Conservation (phyloP, 2,888 invertebrate species). For the Napeogenes sylphis region DNA sequence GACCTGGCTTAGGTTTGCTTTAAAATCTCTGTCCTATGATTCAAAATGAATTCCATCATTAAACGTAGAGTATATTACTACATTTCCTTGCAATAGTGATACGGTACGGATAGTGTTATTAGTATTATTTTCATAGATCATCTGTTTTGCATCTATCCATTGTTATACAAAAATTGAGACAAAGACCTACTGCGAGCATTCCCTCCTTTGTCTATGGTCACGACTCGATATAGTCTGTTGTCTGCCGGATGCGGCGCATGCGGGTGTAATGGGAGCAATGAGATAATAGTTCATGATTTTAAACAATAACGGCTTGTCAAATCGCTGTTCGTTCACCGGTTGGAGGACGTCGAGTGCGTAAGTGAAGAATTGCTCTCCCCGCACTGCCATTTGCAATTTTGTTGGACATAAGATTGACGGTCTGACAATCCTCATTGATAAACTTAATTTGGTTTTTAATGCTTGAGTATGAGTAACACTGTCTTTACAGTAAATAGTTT, state of each 20-base stretch:
- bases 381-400: constrained; percentile 35
- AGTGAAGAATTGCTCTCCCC: constrained; percentile 27
- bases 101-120: background rate
- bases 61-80: too few relatives aligned
- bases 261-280: constrained; percentile 69
- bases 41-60: background rate
- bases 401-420: constrained; percentile 11
- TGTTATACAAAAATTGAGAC: constrained; percentile 45
- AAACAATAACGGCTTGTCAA: constrained; percentile 59
- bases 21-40: constrained; percentile 4
- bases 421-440: constrained; percentile 8
- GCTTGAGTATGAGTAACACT: too few relatives aligned
- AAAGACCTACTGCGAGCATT: constrained; percentile 50
- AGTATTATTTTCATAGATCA: constrained; percentile 18
- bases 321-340: constrained; percentile 39
- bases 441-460: background rate
- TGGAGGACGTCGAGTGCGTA: constrained; percentile 35
- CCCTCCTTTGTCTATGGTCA: constrained; percentile 65
- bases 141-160: constrained; percentile 19
- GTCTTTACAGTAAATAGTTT: too few relatives aligned
- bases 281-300: constrained; percentile 61
- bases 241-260: constrained; percentile 64
- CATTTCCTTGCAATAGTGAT: background rate
- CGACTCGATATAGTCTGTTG: constrained; percentile 50
- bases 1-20: constrained; percentile 15